These are phyloP conservation scores for Maccullochella peelii DNA, from an alignment of 2,113 vertebrate genomes.

Conservation along the genomic window DNA sequence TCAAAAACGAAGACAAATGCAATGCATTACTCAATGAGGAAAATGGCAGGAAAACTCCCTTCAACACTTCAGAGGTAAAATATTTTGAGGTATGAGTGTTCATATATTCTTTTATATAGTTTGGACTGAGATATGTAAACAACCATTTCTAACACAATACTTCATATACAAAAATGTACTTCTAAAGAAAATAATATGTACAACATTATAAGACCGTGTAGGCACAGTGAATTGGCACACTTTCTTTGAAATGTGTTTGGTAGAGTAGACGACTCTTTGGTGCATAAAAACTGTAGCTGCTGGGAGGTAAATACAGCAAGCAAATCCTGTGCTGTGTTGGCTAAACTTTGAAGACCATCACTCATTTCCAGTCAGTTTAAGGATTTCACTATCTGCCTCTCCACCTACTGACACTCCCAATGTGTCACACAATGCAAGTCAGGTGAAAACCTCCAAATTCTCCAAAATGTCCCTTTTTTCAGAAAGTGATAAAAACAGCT, in stretches of 20 bases:
- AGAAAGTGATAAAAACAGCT: constrained; percentile 9
- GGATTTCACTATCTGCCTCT: neutral
- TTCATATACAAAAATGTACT: constrained; percentile 47
- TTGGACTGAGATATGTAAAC: constrained; percentile 70
- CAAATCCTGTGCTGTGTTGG: constrained; percentile 4
- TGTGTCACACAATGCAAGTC: neutral
- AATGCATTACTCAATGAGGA: constrained; percentile 40
- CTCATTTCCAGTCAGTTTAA: constrained; percentile 9
- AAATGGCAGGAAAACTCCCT: constrained; percentile 58
- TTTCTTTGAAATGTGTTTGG: constrained; percentile 57
- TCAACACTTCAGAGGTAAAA: constrained; percentile 74
- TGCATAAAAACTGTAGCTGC: constrained; percentile 45
- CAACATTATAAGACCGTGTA: constrained; percentile 23
- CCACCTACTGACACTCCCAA: neutral
- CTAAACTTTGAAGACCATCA: neutral
- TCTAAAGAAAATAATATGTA: constrained; percentile 48
- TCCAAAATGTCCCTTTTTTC: constrained; percentile 38
- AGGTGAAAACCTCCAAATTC: neutral
- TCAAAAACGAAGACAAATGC: constrained; percentile 23
- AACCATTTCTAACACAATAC: constrained; percentile 41
- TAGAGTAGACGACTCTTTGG: constrained; percentile 76
- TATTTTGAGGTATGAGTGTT: constrained; percentile 78
- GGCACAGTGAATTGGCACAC: constrained; percentile 43
- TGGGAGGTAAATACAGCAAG: neutral
- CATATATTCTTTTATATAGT: constrained; percentile 57